Evolutionary conservation across 2,888 invertebrate species (phyloP), one percentile per base, ranked within the genome.

Genomic region (Dilophus febrilis): DNA sequence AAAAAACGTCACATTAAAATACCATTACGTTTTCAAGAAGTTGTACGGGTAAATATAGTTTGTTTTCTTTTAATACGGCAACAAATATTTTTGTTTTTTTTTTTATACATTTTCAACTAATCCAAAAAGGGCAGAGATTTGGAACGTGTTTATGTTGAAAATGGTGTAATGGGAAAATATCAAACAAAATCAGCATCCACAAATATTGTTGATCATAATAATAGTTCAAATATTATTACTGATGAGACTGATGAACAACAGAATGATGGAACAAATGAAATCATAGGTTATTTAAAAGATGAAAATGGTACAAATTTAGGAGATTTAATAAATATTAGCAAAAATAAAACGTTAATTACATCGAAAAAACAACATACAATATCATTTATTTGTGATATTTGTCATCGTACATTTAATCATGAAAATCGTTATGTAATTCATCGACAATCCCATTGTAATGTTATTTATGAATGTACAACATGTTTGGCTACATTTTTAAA

Each of bases 151-250:
- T 75, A 80, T 48, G 69, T 70, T 49, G 75, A 79, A 51, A 77
- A 78, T 57, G 81, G 79, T 2, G 71, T 81, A 11, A 72, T 71
- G n/a, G n/a, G n/a, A n/a, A n/a, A n/a, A n/a, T n/a, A n/a, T n/a
- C n/a, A n/a, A n/a, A n/a, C n/a, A n/a, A n/a, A n/a, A n/a, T n/a
- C n/a, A n/a, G n/a, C n/a, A n/a, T n/a, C n/a, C n/a, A n/a, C n/a
- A n/a, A n/a, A n/a, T n/a, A n/a, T n/a, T n/a, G n/a, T n/a, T n/a
- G n/a, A n/a, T n/a, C n/a, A n/a, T n/a, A n/a, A n/a, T n/a, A n/a
- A n/a, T n/a, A n/a, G n/a, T n/a, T n/a, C 22, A 22, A 22, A 22
- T 22, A 8, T 22, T 26, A 48, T 51, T 22, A 35, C 32, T 33
- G 41, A 46, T 35, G 41, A 26, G 13, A 42, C 38, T 26, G 34